Percentiles rank a stretch among this genome's conserved stretches.
phyloP scores from a whole-genome alignment of 2,888 invertebrate genomes.

The Drosophila suboccidentalis region DNA sequence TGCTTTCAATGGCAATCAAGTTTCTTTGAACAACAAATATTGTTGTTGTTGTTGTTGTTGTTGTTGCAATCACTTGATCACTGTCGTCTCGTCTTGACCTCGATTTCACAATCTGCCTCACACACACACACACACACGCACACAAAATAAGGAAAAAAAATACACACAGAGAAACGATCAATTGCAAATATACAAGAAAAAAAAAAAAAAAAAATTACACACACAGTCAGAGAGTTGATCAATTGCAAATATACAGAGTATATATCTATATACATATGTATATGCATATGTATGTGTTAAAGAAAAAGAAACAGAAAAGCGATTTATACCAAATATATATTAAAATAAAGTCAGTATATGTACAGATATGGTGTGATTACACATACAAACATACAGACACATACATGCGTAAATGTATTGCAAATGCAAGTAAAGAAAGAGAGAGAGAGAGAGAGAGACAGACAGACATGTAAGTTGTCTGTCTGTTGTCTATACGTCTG shows the following conservation, averaged over 20 bases:
- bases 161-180: background rate
- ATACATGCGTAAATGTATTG: background rate
- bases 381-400: background rate
- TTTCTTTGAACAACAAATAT: conserved; percentile 7
- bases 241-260: conserved; percentile 3
- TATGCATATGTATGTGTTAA: conserved; percentile 1
- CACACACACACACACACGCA: conserved; percentile 10
- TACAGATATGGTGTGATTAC: conserved; percentile 1
- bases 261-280: background rate
- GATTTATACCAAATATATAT: too few species aligned
- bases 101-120: conserved; percentile 66
- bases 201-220: background rate
- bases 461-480: conserved; percentile 20
- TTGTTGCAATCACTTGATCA: conserved; percentile 56
- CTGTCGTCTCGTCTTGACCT: conserved; percentile 68
- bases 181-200: background rate
- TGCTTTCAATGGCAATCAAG: conserved; percentile 20
- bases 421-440: conserved; percentile 44
- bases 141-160: background rate
- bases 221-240: conserved; percentile 4
- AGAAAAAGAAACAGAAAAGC: too few species aligned
- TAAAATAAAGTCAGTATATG: background rate
- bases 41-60: conserved; percentile 4
- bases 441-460: background rate
- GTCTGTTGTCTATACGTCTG: conserved; percentile 2